These are phyloP conservation scores for Gnathonemus longibarbis DNA, from an alignment of 2,113 vertebrate genomes.

Conservation along the genomic window DNA sequence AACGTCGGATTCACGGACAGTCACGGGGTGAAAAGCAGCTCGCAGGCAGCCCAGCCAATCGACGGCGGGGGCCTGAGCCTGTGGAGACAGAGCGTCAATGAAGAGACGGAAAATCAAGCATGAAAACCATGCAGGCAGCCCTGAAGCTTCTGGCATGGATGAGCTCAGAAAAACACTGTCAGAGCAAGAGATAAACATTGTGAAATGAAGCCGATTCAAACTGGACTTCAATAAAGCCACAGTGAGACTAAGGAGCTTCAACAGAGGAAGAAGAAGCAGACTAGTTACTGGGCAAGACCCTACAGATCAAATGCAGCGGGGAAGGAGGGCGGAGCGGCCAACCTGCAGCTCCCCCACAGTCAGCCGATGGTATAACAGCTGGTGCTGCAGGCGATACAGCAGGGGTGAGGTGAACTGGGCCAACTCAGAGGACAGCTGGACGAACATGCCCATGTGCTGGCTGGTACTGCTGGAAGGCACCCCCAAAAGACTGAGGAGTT, in stretches of 20 bases:
- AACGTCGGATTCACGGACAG: slow-evolving; percentile 60
- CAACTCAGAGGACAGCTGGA: slow-evolving; percentile 74
- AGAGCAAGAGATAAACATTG: background rate
- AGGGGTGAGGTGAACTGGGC: slow-evolving; percentile 58
- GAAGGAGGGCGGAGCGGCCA: background rate
- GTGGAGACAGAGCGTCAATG: slow-evolving; percentile 28
- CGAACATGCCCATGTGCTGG: slow-evolving; percentile 53
- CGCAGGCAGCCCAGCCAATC: slow-evolving; percentile 78
- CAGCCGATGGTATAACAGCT: slow-evolving; percentile 62
- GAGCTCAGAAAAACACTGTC: background rate
- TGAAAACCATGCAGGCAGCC: background rate
- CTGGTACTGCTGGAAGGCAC: slow-evolving; percentile 31
- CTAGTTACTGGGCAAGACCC: background rate
- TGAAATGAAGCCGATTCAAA: background rate
- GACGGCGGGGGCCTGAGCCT: slow-evolving; percentile 74
- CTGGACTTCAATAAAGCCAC: background rate
- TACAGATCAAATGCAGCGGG: background rate
- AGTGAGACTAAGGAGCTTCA: background rate
- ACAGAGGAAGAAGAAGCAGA: background rate
- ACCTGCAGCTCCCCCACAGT: slow-evolving; percentile 78
- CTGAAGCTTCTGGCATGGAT: background rate
- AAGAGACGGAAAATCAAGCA: background rate
- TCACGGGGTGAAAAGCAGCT: slow-evolving; percentile 65
- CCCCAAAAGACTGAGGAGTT: slow-evolving; percentile 65
- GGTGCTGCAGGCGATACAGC: slow-evolving; percentile 50